These are phyloP conservation scores for Caenorhabditis panamensis DNA, from an alignment of 2,888 invertebrate genomes.

Conservation along the genomic window DNA sequence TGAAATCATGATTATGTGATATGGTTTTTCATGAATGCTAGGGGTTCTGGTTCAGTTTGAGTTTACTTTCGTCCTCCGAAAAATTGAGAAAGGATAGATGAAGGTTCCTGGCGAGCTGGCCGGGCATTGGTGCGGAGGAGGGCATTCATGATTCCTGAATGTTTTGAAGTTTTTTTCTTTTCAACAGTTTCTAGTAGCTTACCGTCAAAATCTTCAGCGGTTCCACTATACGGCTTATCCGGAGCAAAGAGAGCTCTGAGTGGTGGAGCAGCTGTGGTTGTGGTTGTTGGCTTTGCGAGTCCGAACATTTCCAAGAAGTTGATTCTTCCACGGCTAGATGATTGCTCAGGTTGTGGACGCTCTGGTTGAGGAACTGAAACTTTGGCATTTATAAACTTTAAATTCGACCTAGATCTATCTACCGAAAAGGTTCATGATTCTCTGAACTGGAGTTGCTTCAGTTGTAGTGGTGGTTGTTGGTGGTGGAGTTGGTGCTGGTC, in stretches of 20 bases:
- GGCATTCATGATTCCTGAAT: constrained; percentile 67
- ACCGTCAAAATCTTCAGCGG: constrained; percentile 63
- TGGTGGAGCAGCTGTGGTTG: constrained; percentile 65
- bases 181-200: neutral
- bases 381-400: no score
- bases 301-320: constrained; percentile 64
- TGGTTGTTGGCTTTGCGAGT: constrained; percentile 60
- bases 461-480: constrained; percentile 62
- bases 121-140: constrained; percentile 63
- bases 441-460: constrained; percentile 55
- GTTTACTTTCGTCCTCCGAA: constrained; percentile 60
- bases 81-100: constrained; percentile 64
- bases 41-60: neutral
- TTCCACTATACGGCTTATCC: constrained; percentile 57
- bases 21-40: neutral
- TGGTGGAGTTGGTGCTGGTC: constrained; percentile 23
- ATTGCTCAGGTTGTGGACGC: constrained; percentile 47
- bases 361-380: constrained; percentile 57
- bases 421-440: constrained; percentile 62
- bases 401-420: neutral
- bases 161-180: neutral
- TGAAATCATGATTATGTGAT: constrained; percentile 1
- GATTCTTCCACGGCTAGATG: constrained; percentile 53
- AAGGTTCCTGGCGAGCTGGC: constrained; percentile 63
- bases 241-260: constrained; percentile 63